Conservation (phyloP, 2,113 vertebrate species). For the Nettapus auritus region DNA sequence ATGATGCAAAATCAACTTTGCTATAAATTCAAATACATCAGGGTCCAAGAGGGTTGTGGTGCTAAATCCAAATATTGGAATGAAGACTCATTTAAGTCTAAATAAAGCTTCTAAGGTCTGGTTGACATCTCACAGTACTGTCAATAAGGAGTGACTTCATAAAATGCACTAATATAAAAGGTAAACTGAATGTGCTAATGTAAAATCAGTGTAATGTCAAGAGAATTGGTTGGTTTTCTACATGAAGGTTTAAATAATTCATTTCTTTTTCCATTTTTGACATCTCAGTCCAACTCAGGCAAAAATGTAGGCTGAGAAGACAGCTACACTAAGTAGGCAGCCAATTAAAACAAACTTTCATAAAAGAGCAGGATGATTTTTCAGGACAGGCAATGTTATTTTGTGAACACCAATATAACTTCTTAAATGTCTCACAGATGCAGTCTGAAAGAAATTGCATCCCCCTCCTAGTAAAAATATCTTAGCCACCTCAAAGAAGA, state of each 20-base stretch:
- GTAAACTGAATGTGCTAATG: not conserved
- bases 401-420: slow-evolving; percentile 55
- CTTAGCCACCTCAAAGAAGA: slow-evolving; percentile 44
- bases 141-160: not conserved
- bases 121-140: not conserved
- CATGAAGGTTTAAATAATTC: slow-evolving; percentile 16
- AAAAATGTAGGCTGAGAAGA: slow-evolving; percentile 40
- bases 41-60: not conserved
- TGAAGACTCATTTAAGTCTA: not conserved
- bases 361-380: slow-evolving; percentile 58
- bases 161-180: not conserved
- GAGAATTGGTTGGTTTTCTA: not conserved
- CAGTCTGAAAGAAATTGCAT: slow-evolving; percentile 47
- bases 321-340: slow-evolving; percentile 37
- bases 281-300: slow-evolving; percentile 21
- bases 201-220: not conserved
- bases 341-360: slow-evolving; percentile 52
- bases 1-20: not conserved
- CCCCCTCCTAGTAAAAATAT: slow-evolving; percentile 53
- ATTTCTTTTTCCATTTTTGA: slow-evolving; percentile 53
- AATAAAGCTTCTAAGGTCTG: not conserved
- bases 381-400: slow-evolving; percentile 45
- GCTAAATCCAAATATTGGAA: not conserved
- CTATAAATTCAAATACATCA: not conserved
- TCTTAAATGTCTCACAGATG: slow-evolving; percentile 72